Evolutionary conservation across 2,797 vertebrate species (phyloP), one percentile per base, ranked within the genome.

Genomic region (Gallinago stenura): DNA sequence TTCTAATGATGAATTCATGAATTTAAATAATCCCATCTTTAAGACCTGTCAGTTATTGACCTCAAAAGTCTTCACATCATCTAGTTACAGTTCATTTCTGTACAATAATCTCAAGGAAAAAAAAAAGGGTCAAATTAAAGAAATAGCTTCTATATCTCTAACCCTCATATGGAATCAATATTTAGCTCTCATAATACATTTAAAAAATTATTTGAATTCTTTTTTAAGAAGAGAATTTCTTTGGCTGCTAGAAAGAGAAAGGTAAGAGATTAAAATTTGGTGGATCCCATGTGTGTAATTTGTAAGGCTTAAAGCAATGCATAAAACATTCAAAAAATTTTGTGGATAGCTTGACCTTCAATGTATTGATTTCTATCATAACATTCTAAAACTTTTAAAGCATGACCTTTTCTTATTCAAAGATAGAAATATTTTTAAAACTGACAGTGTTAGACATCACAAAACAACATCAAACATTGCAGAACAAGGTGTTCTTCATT

Each of bases 281-380:
- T 77, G 57, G 28, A 58, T 94, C 93, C 87, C 93, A 56, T n/a
- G 83, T 83, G 95, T 89, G 39, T 91, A 72, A 97, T 97, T 97
- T 98, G 73, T 95, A 97, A 92, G 80, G 60, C 30, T 96, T 94
- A 86, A 76, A 89, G 68, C 35, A 89, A 95, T 96, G 91, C 82
- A 96, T 95, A 96, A 98, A 97, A 96, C 68, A 97, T 96, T 94
- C 1, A 78, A 87, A 96, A 95, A 95, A 93, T 87, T 97, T 97
- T 95, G 91, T 95, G 90, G 71, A 73, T 95, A 96, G 65, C 65
- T 85, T 96, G 91, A 97, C 94, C 96, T 98, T 98, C 94, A 88
- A 58, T 94, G 46, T 93, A 98, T 97, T 97, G 95, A 97, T 98
- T 98, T 97, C 85, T 96, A 97, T 95, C 93, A 97, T 83, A 97